These are phyloP conservation scores for Gandaritis pyraliata DNA, from an alignment of 2,888 invertebrate genomes.

Conservation along the genomic window DNA sequence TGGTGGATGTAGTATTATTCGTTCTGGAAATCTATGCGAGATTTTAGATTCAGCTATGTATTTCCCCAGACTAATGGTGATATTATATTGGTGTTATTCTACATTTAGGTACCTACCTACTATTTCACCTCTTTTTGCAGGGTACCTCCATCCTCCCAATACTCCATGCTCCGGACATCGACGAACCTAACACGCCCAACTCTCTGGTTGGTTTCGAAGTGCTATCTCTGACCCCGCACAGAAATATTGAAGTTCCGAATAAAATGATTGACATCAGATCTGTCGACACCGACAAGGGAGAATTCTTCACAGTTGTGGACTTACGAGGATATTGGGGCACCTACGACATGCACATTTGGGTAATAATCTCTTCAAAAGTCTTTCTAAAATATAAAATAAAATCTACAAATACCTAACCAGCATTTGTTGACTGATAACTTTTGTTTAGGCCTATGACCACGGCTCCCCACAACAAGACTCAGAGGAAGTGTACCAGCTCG, in stretches of 20 bases:
- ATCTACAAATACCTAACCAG: too few relatives aligned
- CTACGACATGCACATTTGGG: constrained; percentile 79
- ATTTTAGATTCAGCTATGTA: too few relatives aligned
- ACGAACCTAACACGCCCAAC: constrained; percentile 81
- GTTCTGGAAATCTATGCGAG: too few relatives aligned
- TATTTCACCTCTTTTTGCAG: constrained; percentile 46
- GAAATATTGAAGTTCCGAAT: constrained; percentile 56
- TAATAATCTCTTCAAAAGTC: constrained; percentile 50
- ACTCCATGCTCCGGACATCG: constrained; percentile 80
- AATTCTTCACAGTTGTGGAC: constrained; percentile 69
- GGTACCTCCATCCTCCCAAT: constrained; percentile 53
- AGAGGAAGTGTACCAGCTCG: constrained; percentile 70
- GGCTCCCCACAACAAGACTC: constrained; percentile 71
- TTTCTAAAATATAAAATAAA: not conserved
- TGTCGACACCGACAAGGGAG: constrained; percentile 65
- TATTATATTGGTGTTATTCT: too few relatives aligned
- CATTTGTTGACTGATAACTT: not conserved
- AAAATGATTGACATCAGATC: constrained; percentile 65
- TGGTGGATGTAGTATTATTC: too few relatives aligned
- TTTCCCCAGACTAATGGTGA: too few relatives aligned
- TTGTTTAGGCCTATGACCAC: constrained; percentile 81
- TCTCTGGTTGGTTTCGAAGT: constrained; percentile 81
- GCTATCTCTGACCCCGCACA: constrained; percentile 55
- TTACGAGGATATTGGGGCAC: constrained; percentile 84
- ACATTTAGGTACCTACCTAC: too few relatives aligned